Conservation (phyloP, 2,113 vertebrate genomes). For the Syrmaticus mikado region DNA sequence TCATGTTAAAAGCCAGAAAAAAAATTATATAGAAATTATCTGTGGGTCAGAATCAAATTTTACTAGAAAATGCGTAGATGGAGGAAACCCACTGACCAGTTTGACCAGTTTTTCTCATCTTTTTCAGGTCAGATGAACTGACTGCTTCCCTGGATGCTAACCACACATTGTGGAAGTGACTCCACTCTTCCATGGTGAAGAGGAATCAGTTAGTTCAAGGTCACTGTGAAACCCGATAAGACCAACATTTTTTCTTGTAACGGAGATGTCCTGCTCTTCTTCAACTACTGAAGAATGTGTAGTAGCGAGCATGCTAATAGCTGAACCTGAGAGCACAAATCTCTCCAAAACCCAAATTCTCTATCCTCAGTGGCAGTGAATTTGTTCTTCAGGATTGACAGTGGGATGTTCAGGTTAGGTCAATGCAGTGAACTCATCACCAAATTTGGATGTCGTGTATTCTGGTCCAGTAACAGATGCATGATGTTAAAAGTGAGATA, state of each 20-base stretch:
- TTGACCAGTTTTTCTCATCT: not conserved
- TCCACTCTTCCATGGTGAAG: not conserved
- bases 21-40: not conserved
- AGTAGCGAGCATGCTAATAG: not conserved
- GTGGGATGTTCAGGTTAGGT: not conserved
- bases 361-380: not conserved
- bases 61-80: not conserved
- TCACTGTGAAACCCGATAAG: not conserved
- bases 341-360: not conserved
- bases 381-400: accelerated
- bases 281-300: not conserved
- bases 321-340: not conserved
- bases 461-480: not conserved
- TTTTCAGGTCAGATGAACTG: not conserved
- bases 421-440: not conserved
- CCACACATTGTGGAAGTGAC: accelerated
- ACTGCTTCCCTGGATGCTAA: not conserved
- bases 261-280: not conserved
- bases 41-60: not conserved
- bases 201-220: not conserved
- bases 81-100: not conserved
- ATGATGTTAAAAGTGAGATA: not conserved
- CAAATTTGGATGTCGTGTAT: not conserved
- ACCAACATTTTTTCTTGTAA: not conserved
- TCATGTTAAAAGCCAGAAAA: not conserved